Percentiles rank a stretch among this genome's conserved stretches.
These are phyloP conservation scores for Peromyscus melanophrys DNA, from an alignment of 2,797 vertebrate genomes.

Conservation along the genomic window DNA sequence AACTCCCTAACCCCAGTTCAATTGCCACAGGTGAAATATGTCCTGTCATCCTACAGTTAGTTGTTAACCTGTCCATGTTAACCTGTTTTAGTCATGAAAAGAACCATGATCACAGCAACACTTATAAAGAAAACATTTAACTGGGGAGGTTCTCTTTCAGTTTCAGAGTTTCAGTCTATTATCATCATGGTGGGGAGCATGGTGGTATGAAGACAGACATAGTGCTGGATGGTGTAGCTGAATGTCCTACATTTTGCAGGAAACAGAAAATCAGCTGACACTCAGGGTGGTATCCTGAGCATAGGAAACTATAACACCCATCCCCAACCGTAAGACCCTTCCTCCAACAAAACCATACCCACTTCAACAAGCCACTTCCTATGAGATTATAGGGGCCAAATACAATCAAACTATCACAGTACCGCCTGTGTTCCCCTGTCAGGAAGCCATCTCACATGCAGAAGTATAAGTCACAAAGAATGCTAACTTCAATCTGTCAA, in stretches of 20 bases:
- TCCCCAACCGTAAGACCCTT: background rate
- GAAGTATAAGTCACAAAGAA: background rate
- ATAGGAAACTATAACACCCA: background rate
- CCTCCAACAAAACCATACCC: background rate
- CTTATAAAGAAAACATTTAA: background rate
- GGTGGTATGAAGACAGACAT: background rate
- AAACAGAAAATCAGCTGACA: background rate
- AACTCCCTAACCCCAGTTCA: fast-evolving
- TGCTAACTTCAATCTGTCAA: background rate
- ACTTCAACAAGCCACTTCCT: background rate
- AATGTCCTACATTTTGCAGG: background rate
- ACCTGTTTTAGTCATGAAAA: background rate
- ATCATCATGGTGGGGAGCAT: background rate
- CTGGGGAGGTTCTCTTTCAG: background rate
- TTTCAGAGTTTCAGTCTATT: background rate
- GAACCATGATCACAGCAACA: background rate
- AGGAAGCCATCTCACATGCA: background rate
- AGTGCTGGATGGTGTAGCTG: too few relatives aligned
- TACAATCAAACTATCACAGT: background rate
- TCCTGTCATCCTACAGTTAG: background rate
- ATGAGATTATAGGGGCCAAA: background rate
- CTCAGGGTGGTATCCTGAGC: background rate
- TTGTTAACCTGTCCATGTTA: background rate
- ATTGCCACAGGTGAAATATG: background rate
- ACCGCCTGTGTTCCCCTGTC: background rate